Conservation (phyloP, 53 echinoderm and acorn worm species). For the Crossaster papposus region DNA sequence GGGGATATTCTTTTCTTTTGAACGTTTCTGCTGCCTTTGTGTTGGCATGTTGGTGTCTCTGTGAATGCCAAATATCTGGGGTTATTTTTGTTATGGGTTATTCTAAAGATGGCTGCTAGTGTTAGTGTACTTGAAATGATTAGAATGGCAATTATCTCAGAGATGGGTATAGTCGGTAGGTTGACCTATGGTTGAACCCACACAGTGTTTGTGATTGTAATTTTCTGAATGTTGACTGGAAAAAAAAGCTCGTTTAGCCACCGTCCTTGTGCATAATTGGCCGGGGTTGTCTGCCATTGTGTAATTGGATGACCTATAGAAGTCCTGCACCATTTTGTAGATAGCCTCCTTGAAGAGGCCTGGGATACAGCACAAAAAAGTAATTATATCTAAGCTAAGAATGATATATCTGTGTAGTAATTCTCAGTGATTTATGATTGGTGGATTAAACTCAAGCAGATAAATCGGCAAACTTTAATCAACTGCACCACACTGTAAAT, state of each 20-base stretch:
- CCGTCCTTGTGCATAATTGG: background rate
- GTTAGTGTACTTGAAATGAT: background rate
- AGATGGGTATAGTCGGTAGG: background rate
- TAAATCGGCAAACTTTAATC: constrained; percentile 46
- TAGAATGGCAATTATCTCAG: background rate
- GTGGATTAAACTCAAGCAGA: constrained; percentile 25
- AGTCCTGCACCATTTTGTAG: too few species aligned
- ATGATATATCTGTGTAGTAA: constrained; percentile 2
- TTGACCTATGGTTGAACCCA: background rate
- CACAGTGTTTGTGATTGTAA: background rate
- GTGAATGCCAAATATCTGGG: constrained; percentile 28
- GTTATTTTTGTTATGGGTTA: background rate
- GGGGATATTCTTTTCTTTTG: constrained; percentile 13
- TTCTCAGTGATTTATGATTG: constrained; percentile 46
- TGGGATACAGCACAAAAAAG: background rate
- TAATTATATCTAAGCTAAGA: constrained; percentile 12
- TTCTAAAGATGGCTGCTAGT: background rate
- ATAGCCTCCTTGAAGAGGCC: background rate
- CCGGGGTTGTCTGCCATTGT: constrained; percentile 27
- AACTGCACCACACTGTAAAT: constrained; percentile 59
- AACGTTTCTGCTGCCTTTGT: background rate
- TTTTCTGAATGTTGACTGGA: background rate
- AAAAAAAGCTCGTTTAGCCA: background rate
- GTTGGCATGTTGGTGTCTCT: constrained; percentile 1
- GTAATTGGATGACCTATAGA: too few species aligned